These are phyloP conservation scores for Nomia melanderi DNA, from an alignment of 1,140 invertebrate genomes.

Conservation along the genomic window DNA sequence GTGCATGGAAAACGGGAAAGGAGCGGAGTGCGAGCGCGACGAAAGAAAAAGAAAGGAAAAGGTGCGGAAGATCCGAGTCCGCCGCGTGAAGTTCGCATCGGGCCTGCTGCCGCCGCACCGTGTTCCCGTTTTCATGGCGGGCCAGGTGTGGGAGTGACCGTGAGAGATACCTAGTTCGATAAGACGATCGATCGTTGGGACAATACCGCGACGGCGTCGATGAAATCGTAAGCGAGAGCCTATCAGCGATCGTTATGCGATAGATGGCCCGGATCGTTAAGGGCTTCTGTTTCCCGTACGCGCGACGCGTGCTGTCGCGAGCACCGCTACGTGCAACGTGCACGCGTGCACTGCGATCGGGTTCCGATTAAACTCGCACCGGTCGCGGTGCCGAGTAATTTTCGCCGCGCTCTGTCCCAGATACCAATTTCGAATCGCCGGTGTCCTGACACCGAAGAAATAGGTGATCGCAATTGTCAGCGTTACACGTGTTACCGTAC, in stretches of 20 bases:
- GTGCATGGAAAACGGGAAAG: not conserved
- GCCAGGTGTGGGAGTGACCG: conserved; percentile 74
- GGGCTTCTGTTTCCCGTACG: conserved; percentile 65
- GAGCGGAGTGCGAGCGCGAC: not conserved
- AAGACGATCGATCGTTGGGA: conserved; percentile 63
- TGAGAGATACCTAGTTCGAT: conserved; percentile 63
- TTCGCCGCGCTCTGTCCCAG: conserved; percentile 16
- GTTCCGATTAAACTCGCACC: conserved; percentile 25
- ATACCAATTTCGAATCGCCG: conserved; percentile 4
- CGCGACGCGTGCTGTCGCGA: conserved; percentile 33
- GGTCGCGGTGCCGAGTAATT: conserved; percentile 37
- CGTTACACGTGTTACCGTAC: no score
- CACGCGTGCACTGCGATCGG: conserved; percentile 24
- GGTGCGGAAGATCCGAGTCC: not conserved
- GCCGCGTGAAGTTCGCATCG: not conserved
- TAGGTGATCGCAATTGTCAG: no score
- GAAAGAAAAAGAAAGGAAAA: not conserved
- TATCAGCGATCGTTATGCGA: conserved; percentile 67
- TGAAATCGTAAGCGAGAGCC: conserved; percentile 62
- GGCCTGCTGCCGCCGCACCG: not conserved
- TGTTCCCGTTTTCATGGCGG: conserved; percentile 36
- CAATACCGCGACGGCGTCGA: conserved; percentile 65
- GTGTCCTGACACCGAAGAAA: not conserved
- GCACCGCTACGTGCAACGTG: no score
- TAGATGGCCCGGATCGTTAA: conserved; percentile 73